A percentile compares a stretch with the other conserved stretches of the same genome.
phyloP scores from a whole-genome alignment of 2,113 vertebrate species.

The Progne subis region DNA sequence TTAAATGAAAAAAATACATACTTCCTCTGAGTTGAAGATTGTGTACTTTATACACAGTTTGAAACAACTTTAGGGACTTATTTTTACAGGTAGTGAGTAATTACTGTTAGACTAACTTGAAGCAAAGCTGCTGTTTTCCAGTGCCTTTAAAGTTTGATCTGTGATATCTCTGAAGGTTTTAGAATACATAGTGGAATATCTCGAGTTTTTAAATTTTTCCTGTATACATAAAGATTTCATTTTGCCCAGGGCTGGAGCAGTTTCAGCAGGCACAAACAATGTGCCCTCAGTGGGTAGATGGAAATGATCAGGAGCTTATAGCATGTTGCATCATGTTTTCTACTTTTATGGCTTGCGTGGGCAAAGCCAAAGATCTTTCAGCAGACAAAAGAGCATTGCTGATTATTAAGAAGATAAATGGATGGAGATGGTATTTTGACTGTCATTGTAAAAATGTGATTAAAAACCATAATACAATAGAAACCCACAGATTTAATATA shows the following conservation, averaged over 20 bases:
- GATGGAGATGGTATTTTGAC: conserved; percentile 1
- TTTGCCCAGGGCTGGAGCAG: background rate
- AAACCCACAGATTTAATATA: conserved; percentile 56
- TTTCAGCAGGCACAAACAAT: background rate
- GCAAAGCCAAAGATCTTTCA: conserved; percentile 28
- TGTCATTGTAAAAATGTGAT: conserved; percentile 36
- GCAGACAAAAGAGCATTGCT: conserved; percentile 19
- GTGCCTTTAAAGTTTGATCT: background rate
- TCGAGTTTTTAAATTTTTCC: background rate
- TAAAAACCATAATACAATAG: background rate
- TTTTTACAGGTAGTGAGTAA: background rate
- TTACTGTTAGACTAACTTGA: background rate
- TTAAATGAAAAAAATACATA: background rate
- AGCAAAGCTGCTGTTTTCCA: background rate
- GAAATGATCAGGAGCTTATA: background rate
- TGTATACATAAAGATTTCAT: background rate
- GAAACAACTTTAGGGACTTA: background rate
- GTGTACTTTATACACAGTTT: background rate
- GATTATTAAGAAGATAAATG: conserved; percentile 56
- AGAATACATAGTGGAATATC: background rate
- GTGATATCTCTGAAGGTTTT: background rate
- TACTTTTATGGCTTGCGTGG: background rate
- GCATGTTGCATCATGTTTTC: conserved; percentile 26
- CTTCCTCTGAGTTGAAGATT: background rate
- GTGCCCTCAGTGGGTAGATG: background rate